A percentile compares a stretch with the other conserved stretches of the same genome.
Evolutionary conservation across 2,113 vertebrate genomes (phyloP).

Genomic region (Xiphorhynchus elegans): DNA sequence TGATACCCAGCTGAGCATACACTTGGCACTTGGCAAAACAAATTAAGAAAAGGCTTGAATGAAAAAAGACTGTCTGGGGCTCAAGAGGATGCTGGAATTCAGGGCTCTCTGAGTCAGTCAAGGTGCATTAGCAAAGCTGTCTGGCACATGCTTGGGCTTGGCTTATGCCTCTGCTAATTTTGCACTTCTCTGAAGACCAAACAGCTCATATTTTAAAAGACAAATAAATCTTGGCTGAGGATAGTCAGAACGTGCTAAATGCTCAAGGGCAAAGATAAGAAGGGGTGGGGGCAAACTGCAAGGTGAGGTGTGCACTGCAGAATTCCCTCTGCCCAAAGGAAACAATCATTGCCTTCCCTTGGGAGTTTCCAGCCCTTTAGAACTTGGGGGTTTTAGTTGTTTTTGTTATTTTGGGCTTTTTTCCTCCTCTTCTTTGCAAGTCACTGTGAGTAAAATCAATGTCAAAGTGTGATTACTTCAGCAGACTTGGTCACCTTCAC

Average conservation of each 20-base stretch:
- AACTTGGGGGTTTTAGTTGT: background rate
- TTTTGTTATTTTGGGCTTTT: rapidly evolving
- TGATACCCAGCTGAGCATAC: constrained; percentile 14
- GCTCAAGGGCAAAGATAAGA: background rate
- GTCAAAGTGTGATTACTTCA: background rate
- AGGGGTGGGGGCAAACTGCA: background rate
- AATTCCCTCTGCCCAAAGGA: background rate
- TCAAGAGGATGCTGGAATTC: background rate
- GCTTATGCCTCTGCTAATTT: constrained; percentile 24
- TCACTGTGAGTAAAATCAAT: background rate
- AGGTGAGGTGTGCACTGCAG: background rate
- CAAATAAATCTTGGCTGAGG: background rate
- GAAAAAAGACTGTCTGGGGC: background rate
- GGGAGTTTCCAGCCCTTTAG: background rate
- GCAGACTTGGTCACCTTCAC: background rate
- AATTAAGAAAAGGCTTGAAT: constrained; percentile 11
- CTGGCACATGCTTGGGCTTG: background rate
- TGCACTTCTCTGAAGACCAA: background rate
- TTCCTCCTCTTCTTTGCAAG: rapidly evolving
- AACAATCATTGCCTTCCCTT: background rate
- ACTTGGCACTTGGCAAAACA: constrained; percentile 27
- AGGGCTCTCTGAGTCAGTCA: background rate
- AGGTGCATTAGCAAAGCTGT: constrained; percentile 52
- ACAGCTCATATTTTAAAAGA: background rate
- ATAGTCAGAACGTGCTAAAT: background rate